phyloP scores from a whole-genome alignment of 2,888 invertebrate genomes.

The Caenorhabditis japonica region DNA sequence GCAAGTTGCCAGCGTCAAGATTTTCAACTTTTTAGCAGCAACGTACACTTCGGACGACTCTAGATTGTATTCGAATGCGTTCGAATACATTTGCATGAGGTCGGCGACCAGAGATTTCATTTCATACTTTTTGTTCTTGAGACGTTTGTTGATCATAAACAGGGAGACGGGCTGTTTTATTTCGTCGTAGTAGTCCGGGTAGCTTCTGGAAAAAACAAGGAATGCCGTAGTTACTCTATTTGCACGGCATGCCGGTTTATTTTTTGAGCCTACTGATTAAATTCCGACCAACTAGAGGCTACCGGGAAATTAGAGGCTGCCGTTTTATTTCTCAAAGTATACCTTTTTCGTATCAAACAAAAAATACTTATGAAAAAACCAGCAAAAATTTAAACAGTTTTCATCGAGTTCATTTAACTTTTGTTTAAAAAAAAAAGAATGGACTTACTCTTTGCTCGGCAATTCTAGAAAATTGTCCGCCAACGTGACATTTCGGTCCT shows the following conservation, averaged over 20 bases:
- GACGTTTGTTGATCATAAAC: conserved; percentile 84
- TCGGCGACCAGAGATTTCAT: conserved; percentile 91
- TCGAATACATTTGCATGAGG: conserved; percentile 86
- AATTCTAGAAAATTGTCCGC: conserved; percentile 93
- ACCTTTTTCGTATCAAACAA: too few species aligned
- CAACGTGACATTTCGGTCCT: conserved; percentile 81
- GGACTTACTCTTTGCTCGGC: conserved; percentile 82
- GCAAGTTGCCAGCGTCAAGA: conserved; percentile 61
- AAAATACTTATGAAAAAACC: too few species aligned
- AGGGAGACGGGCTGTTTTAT: conserved; percentile 95
- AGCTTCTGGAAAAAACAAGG: conserved; percentile 80
- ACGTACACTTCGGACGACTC: conserved; percentile 87
- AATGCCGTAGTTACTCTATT: too few species aligned
- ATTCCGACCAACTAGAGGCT: too few species aligned
- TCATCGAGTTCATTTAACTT: neutral
- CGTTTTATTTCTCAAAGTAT: too few species aligned
- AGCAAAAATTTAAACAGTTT: too few species aligned
- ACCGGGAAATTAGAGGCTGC: too few species aligned
- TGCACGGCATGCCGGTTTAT: too few species aligned
- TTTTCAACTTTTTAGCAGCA: conserved; percentile 85
- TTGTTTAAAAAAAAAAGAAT: neutral
- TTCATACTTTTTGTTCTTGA: conserved; percentile 77
- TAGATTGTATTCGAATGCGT: conserved; percentile 91
- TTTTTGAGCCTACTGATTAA: too few species aligned
- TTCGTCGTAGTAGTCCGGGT: conserved; percentile 97